Evolutionary conservation across 2,888 invertebrate genomes (phyloP).

Genomic region (Xanthorhoe designata): DNA sequence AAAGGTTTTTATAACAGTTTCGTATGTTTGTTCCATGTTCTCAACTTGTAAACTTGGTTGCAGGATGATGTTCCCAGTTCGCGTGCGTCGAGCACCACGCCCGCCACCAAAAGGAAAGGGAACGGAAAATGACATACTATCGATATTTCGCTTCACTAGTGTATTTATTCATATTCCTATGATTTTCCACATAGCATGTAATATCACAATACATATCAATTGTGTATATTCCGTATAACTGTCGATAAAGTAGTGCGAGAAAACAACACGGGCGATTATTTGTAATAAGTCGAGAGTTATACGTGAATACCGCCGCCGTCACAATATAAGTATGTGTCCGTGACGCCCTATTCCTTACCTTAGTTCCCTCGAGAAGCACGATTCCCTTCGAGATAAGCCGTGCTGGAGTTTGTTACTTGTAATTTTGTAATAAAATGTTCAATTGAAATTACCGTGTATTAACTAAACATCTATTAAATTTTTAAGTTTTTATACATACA

Average conservation of each 20-base stretch:
- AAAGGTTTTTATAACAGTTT: neutral
- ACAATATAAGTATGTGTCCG: conserved; percentile 56
- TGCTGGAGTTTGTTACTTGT: conserved; percentile 67
- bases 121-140: conserved; percentile 82
- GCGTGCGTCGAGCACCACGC: conserved; percentile 77
- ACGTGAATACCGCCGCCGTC: conserved; percentile 58
- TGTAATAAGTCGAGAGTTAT: conserved; percentile 57
- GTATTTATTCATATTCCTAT: conserved; percentile 78
- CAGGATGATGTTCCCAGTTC: conserved; percentile 67
- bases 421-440: conserved; percentile 77
- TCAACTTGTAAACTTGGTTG: neutral
- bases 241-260: conserved; percentile 32
- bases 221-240: conserved; percentile 50
- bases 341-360: conserved; percentile 61
- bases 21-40: neutral
- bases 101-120: conserved; percentile 81
- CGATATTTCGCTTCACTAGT: conserved; percentile 73
- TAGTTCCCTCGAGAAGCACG: conserved; percentile 44
- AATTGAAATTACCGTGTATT: conserved; percentile 58
- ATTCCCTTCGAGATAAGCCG: conserved; percentile 50
- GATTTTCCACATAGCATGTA: conserved; percentile 81
- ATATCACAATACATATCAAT: conserved; percentile 84
- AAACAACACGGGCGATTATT: conserved; percentile 17
- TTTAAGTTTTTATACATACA: conserved; percentile 58
- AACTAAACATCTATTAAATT: conserved; percentile 58